Percentiles rank a stretch among this genome's conserved stretches.
These are phyloP conservation scores for Eulemur mongoz DNA, from an alignment of 2,797 vertebrate species.

Conservation along the genomic window DNA sequence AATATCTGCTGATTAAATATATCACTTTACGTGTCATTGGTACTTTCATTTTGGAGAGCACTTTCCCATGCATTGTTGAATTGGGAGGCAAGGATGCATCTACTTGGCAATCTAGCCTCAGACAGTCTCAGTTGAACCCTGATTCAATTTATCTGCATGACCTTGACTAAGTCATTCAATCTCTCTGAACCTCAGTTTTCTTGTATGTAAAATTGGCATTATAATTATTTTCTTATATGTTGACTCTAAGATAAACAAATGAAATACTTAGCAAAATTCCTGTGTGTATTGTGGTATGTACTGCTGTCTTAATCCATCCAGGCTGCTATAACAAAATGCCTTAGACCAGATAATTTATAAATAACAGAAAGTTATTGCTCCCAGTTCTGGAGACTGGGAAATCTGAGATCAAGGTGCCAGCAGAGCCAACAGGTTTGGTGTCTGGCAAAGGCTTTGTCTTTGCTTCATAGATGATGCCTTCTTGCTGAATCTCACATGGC, in stretches of 20 bases:
- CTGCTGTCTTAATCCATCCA: not conserved
- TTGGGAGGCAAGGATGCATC: rapidly evolving
- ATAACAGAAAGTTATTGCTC: not conserved
- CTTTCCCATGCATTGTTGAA: no score
- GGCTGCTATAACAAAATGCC: not conserved
- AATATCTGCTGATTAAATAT: not conserved
- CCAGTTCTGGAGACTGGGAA: no score
- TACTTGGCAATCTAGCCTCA: not conserved
- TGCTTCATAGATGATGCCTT: not conserved
- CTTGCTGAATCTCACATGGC: not conserved
- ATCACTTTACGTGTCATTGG: not conserved
- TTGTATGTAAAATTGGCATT: not conserved
- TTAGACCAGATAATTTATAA: not conserved
- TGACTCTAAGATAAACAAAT: not conserved
- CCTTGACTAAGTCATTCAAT: not conserved
- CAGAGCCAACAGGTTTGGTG: no score
- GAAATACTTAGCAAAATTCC: not conserved
- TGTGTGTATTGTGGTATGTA: not conserved
- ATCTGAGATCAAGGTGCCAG: not conserved
- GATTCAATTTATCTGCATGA: not conserved
- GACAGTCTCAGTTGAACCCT: not conserved
- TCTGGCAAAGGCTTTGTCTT: not conserved
- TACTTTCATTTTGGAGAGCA: not conserved
- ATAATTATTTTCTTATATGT: not conserved
- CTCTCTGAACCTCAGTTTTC: not conserved